Conservation (phyloP, 2,797 vertebrate species). For the Percopsis omiscomaycus region DNA sequence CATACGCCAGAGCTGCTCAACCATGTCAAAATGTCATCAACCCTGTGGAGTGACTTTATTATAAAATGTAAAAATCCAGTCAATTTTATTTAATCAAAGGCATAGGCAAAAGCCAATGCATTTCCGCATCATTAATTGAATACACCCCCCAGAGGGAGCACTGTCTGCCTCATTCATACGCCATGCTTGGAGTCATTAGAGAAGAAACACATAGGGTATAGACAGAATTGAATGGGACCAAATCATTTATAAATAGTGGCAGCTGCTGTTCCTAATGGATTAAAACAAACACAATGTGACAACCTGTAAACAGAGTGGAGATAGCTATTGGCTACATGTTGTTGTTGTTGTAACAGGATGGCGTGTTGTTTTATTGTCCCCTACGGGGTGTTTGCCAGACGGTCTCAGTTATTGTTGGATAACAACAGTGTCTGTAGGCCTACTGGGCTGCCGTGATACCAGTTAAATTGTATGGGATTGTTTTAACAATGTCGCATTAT, state of each 20-base stretch:
- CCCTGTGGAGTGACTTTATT: slow-evolving; percentile 90
- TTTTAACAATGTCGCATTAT: no score
- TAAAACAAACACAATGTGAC: slow-evolving; percentile 71
- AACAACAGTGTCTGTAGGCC: neutral
- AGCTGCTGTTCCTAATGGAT: slow-evolving; percentile 78
- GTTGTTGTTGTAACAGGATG: slow-evolving; percentile 1
- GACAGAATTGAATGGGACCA: slow-evolving; percentile 62
- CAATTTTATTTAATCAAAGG: slow-evolving; percentile 95
- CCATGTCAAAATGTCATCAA: slow-evolving; percentile 79
- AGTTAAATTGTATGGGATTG: neutral
- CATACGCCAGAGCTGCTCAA: slow-evolving; percentile 72
- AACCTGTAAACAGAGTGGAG: slow-evolving; percentile 20
- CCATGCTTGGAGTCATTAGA: slow-evolving; percentile 25
- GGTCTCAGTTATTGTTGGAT: slow-evolving; percentile 1
- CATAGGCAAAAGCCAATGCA: slow-evolving; percentile 85
- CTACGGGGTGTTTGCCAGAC: neutral
- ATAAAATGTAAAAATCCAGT: slow-evolving; percentile 95
- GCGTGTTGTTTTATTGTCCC: slow-evolving; percentile 5
- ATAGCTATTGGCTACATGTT: slow-evolving; percentile 7
- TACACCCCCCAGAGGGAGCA: slow-evolving; percentile 83
- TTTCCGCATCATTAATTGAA: slow-evolving; percentile 96
- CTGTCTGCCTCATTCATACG: slow-evolving; percentile 69
- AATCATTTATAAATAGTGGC: slow-evolving; percentile 78
- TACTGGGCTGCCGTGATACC: neutral
- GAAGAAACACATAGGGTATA: slow-evolving; percentile 49